phyloP scores from a whole-genome alignment of 2,888 invertebrate genomes.

The Nesidiocoris tenuis region DNA sequence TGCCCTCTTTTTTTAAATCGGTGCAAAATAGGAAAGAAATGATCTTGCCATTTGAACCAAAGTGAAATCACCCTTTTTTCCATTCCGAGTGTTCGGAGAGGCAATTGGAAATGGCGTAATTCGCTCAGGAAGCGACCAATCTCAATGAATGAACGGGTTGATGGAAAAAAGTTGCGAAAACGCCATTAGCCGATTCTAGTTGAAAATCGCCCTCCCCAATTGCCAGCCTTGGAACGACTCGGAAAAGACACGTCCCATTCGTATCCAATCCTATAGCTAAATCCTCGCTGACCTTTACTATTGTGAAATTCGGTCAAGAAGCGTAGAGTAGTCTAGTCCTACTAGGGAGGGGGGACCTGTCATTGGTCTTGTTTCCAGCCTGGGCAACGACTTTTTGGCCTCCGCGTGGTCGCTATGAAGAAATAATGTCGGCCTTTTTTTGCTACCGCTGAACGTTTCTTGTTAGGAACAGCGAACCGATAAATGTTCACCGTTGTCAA shows the following conservation, averaged over 20 bases:
- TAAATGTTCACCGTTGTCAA: no score
- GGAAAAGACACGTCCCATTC: constrained; percentile 18
- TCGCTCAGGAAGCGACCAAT: not conserved
- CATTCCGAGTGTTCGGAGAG: no score
- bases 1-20: no score
- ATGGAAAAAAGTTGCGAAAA: not conserved
- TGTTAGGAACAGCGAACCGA: no score
- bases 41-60: no score
- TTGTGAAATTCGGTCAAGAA: constrained; percentile 43
- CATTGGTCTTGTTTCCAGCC: not conserved
- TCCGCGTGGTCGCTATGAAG: constrained; percentile 20
- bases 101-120: no score
- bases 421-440: constrained; percentile 10
- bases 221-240: not conserved
- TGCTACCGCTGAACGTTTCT: no score
- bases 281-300: constrained; percentile 39
- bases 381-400: constrained; percentile 39
- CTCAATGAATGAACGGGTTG: no score
- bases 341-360: not conserved
- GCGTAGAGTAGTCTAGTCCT: constrained; percentile 18
- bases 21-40: no score
- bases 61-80: no score
- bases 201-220: not conserved
- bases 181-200: not conserved
- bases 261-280: constrained; percentile 27